Percentiles rank a stretch among this genome's conserved stretches.
These are phyloP conservation scores for Loriculus beryllinus DNA, from an alignment of 2,797 vertebrate genomes.

Conservation along the genomic window DNA sequence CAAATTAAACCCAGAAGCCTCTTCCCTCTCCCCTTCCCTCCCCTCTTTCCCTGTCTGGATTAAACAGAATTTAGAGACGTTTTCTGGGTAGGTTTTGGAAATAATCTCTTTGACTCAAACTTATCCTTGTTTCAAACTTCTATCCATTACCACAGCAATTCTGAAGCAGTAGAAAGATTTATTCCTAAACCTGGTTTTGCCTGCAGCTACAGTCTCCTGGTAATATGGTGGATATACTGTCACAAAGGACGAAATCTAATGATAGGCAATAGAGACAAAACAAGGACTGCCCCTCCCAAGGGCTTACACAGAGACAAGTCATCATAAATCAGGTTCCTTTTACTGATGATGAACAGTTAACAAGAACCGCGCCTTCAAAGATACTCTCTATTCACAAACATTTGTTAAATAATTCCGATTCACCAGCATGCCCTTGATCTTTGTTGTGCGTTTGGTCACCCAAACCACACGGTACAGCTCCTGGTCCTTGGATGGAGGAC, in stretches of 20 bases:
- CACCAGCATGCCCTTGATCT: background rate
- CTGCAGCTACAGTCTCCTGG: background rate
- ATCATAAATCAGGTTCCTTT: background rate
- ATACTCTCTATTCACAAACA: background rate
- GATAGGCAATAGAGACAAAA: background rate
- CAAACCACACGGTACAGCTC: background rate
- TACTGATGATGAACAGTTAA: background rate
- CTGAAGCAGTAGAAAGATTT: background rate
- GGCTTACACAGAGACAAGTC: background rate
- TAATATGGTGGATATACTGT: background rate
- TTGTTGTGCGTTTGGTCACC: background rate
- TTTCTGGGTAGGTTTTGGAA: background rate
- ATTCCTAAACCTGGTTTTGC: background rate
- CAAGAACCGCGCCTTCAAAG: background rate
- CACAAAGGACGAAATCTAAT: background rate
- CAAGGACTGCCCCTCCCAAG: background rate
- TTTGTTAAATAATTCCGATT: background rate
- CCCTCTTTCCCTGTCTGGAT: background rate
- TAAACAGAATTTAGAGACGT: background rate
- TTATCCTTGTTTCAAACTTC: background rate
- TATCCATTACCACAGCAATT: background rate
- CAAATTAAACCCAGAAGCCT: slow-evolving; percentile 17
- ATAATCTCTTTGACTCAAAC: background rate
- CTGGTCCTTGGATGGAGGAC: background rate
- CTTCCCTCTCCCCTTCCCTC: background rate